These are phyloP conservation scores for Clavelina lepadiformis DNA, from an alignment of 23 tunicate genomes.

Conservation along the genomic window DNA sequence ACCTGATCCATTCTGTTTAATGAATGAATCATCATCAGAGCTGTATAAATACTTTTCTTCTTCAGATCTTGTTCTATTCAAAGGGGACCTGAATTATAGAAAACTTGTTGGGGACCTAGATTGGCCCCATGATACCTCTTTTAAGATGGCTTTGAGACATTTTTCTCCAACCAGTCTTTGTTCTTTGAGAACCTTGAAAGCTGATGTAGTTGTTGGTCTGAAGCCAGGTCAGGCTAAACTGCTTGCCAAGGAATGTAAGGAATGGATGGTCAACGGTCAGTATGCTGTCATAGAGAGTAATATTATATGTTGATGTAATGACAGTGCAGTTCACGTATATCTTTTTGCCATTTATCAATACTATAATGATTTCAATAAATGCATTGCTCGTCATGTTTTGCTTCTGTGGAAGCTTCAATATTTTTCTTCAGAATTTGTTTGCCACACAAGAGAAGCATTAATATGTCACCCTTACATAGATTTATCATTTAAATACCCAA, in stretches of 20 bases:
- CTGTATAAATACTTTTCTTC: conserved; percentile 25
- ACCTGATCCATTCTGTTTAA: conserved; percentile 42
- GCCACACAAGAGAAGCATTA: too few relatives aligned
- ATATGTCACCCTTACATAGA: too few relatives aligned
- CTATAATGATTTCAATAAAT: too few relatives aligned
- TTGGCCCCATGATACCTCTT: conserved; percentile 68
- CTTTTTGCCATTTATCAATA: too few relatives aligned
- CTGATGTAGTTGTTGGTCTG: conserved; percentile 80
- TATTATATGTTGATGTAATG: not conserved
- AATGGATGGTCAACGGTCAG: conserved; percentile 97
- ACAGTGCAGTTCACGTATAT: too few relatives aligned
- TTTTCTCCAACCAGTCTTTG: conserved; percentile 61
- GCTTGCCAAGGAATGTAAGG: conserved; percentile 20
- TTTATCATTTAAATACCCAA: too few relatives aligned
- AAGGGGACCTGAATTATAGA: conserved; percentile 87
- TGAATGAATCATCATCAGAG: conserved; percentile 23
- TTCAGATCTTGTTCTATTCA: conserved; percentile 48
- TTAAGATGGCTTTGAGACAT: conserved; percentile 41
- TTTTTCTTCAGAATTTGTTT: too few relatives aligned
- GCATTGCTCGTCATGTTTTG: too few relatives aligned
- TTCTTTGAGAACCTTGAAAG: conserved; percentile 77
- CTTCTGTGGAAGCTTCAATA: too few relatives aligned
- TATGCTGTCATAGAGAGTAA: conserved; percentile 54
- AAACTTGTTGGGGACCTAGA: conserved; percentile 80
- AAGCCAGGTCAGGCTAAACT: conserved; percentile 31